Base-by-base conservation (phyloP, 2,888 invertebrate genomes). In the Volucella inanis region DNA sequence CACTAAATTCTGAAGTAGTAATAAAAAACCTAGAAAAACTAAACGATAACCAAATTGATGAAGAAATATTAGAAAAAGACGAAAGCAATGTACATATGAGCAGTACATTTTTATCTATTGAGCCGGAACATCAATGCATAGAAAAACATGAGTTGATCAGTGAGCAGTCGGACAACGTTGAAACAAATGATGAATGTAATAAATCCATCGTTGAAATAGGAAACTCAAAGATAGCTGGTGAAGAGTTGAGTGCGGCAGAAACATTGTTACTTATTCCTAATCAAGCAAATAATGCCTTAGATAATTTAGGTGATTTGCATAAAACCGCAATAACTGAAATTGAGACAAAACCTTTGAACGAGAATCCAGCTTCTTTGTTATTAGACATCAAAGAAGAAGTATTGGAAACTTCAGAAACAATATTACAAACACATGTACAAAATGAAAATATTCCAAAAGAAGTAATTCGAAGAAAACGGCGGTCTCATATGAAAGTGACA, bases 401-500 rank as follows among this genome's bases (percentile, higher is more conserved):
- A 45, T 6, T 38, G 0, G 80, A 84, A 45, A 47, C 4, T 12
- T 45, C 14, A 4, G 68, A 77, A 0, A 2, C 57, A 8, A 14
- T 14, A 3, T 31, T 31, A 41, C 49, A 61, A 8, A 8, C 57
- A 41, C 12, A 41, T 22, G 61, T 67, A 10, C 9, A 52, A 52
- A 62, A 22, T 2, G 59, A 22, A 8, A 45, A 59, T 11, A 6
- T 18, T 3, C 50, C 54, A 49, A 67, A 62, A 39, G 75, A 70
- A 11, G 10, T 75, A 31, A 41, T 84, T 31, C 80, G 88, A 15
- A 87, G 87, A 64, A 87, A 88, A 75, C 86, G 88, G 12, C 88
- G 89, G 22, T 83, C 87, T 0, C 88, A 88, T 55, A 87, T 89
- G 74, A 89, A 89, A 88, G 85, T 88, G 15, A 89, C 88, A 39